These are phyloP conservation scores for Caenorhabditis afra DNA, from an alignment of 2,888 invertebrate genomes.

Conservation along the genomic window DNA sequence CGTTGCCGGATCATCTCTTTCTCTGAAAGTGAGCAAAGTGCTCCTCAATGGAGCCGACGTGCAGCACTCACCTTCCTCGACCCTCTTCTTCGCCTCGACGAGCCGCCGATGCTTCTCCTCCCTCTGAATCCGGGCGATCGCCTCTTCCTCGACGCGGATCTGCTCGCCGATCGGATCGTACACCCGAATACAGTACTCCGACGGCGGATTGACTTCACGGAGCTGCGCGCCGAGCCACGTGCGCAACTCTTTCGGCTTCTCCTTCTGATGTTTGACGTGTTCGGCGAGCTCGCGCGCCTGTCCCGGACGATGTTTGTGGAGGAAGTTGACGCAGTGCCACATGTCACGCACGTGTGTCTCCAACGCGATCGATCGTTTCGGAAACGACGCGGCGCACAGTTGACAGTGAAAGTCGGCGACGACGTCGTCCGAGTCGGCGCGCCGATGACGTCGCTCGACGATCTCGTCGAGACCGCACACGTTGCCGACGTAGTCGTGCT, in stretches of 20 bases:
- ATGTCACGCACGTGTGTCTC: constrained; percentile 62
- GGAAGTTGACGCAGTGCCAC: constrained; percentile 51
- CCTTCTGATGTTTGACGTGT: constrained; percentile 6
- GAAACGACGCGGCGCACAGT: constrained; percentile 56
- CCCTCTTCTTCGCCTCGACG: constrained; percentile 8
- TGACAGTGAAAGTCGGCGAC: constrained; percentile 62
- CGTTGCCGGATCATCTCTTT: too few species aligned
- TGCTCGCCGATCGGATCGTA: constrained; percentile 65
- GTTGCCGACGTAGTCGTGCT: constrained; percentile 61
- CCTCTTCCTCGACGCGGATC: not conserved
- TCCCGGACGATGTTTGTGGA: constrained; percentile 54
- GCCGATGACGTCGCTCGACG: constrained; percentile 51
- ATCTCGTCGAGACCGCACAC: constrained; percentile 66
- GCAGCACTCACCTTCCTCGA: constrained; percentile 5
- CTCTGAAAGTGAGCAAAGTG: too few species aligned
- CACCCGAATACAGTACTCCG: constrained; percentile 64
- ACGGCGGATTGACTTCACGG: constrained; percentile 56
- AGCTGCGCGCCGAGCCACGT: constrained; percentile 35
- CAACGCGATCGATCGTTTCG: constrained; percentile 40
- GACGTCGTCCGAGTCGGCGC: not conserved
- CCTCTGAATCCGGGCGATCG: constrained; percentile 12
- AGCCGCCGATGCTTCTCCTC: constrained; percentile 1
- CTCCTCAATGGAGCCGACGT: too few species aligned
- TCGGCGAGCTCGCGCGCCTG: constrained; percentile 51
- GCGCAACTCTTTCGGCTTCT: constrained; percentile 41